phyloP scores from a whole-genome alignment of 2,113 vertebrate genomes.

The Bufo gargarizans region DNA sequence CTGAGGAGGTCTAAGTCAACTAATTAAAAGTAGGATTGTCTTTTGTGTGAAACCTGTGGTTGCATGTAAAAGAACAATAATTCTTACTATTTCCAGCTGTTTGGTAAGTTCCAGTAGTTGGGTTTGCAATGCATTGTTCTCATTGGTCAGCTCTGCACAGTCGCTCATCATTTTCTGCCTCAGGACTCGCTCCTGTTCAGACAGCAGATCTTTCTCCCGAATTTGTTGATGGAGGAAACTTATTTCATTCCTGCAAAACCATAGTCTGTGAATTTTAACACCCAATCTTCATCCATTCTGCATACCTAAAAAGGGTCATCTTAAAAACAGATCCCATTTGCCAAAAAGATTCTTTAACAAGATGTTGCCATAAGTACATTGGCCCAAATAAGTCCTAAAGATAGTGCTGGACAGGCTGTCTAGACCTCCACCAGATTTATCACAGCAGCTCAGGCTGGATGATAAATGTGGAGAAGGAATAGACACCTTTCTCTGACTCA shows the following conservation, averaged over 20 bases:
- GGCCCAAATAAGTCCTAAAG: no score
- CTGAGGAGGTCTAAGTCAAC: no score
- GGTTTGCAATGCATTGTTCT: conserved; percentile 56
- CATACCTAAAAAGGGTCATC: no score
- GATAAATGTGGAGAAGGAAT: no score
- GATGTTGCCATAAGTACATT: no score
- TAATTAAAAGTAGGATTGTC: background rate
- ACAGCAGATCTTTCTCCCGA: conserved; percentile 56
- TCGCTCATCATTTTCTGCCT: conserved; percentile 61
- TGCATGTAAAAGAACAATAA: background rate
- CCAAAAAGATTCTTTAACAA: no score
- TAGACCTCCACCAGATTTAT: no score
- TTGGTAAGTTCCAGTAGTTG: conserved; percentile 60
- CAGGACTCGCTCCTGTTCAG: conserved; percentile 59
- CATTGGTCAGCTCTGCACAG: conserved; percentile 53
- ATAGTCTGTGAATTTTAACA: background rate
- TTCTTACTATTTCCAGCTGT: conserved; percentile 60
- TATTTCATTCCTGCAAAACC: conserved; percentile 58
- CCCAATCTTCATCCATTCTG: background rate
- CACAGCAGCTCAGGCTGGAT: no score
- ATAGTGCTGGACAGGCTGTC: no score
- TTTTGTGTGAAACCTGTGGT: background rate
- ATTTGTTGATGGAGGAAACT: conserved; percentile 61
- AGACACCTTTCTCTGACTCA: no score
- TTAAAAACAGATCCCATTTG: no score